Base-by-base conservation (phyloP, 1,140 invertebrate species). In the Cataglyphis hispanica region DNA sequence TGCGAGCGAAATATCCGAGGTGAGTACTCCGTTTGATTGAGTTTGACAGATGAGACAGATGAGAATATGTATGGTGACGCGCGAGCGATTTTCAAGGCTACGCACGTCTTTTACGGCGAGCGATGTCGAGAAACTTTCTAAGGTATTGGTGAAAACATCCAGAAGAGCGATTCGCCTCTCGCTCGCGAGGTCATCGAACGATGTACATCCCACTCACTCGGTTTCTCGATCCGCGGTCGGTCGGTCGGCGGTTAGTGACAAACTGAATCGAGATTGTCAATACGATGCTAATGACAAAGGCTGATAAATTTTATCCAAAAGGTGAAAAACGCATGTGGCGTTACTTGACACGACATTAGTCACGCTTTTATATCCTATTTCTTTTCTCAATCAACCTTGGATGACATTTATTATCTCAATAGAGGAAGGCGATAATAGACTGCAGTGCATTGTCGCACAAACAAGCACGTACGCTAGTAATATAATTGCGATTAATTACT, bases 141-240 rank as follows among this genome's bases (percentile, higher is more conserved):
- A 83, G 77, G 56, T 84, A 89, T 89, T 80, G 87, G 87, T 89
- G 87, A 89, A 89, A 89, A 89, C 34, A 27, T 74, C 43, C 43
- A 81, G 84, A 89, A 83, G 84, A 89, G 76, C 77, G 87, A 89
- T 81, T 77, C 87, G 74, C 87, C 87, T 89, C 70, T 89, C 84
- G 87, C 34, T 37, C 27, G 69, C 70, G 88, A 86, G 87, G 84
- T 89, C 87, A 86, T 89, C 87, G 88, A 89, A 89, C 88, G 87
- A 70, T 31, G 69, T 80, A 72, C 85, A 76, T 85, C 66, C 87
- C 86, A 66, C 53, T 87, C 87, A 27, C 72, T 87, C 67, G 63
- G 67, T 43, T 43, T 64, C 56, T 40, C 22, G 27, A 50, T 61
- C 19, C 69, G 50, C 43, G 58, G 34, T 46, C 60, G 60, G 19